A percentile compares a stretch with the other conserved stretches of the same genome.
Conservation (phyloP, 2,797 vertebrate species). For the Paratrypauchen microcephalus region DNA sequence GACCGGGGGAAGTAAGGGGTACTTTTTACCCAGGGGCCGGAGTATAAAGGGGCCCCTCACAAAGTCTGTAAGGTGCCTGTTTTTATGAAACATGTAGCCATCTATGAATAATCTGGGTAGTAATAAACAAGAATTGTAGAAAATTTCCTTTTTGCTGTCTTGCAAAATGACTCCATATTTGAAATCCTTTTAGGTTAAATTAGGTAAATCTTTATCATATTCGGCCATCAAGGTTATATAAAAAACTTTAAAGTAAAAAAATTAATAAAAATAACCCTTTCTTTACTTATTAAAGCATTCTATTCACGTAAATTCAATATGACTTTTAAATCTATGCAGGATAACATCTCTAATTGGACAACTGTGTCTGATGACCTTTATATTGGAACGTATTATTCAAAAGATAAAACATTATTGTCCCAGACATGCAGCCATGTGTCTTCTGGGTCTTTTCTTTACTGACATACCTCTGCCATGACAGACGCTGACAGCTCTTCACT, state of each 20-base stretch:
- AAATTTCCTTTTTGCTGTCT: too few species aligned
- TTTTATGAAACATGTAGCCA: too few species aligned
- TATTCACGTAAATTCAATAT: background rate
- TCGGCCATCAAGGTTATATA: too few species aligned
- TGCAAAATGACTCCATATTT: too few species aligned
- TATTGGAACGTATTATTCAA: background rate
- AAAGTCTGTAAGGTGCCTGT: too few species aligned
- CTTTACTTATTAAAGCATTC: background rate
- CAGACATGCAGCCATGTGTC: background rate
- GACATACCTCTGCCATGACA: background rate
- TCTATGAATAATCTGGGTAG: too few species aligned
- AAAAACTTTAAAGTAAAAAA: background rate
- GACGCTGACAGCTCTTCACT: background rate
- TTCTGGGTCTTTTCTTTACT: background rate
- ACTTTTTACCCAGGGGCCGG: too few species aligned
- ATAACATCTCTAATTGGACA: constrained; percentile 6
- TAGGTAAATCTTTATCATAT: too few species aligned
- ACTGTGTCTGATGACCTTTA: background rate
- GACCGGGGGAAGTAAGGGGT: too few species aligned
- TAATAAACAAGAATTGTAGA: too few species aligned
- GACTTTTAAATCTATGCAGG: background rate
- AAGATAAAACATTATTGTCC: background rate
- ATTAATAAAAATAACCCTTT: background rate
- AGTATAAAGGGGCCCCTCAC: too few species aligned
- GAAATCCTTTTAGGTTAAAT: too few species aligned